These are phyloP conservation scores for Dasyornis broadbenti DNA, from an alignment of 2,113 vertebrate genomes.

Conservation along the genomic window DNA sequence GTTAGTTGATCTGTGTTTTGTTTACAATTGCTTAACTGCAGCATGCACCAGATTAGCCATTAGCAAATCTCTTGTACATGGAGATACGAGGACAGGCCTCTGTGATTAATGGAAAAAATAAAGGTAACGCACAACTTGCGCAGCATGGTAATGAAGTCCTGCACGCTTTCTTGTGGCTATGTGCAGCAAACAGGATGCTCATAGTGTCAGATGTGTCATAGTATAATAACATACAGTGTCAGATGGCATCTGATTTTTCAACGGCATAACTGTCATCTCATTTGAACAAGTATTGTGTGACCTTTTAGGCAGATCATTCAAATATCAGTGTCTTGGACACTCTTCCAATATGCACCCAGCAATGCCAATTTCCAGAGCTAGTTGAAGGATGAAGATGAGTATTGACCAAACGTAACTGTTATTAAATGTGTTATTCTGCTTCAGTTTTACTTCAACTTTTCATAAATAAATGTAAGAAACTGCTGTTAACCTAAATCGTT, in stretches of 20 bases:
- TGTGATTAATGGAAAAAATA: not conserved
- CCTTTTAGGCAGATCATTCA: slow-evolving; percentile 27
- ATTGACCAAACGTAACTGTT: not conserved
- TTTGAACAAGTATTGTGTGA: not conserved
- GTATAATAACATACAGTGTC: not conserved
- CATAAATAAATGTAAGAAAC: not conserved
- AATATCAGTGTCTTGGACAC: not conserved
- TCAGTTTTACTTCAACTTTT: not conserved
- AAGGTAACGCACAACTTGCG: not conserved
- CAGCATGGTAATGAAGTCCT: not conserved
- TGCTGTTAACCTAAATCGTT: not conserved
- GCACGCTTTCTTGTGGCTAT: not conserved
- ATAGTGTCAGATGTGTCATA: too few relatives aligned
- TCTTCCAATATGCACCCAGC: not conserved
- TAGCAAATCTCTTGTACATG: not conserved
- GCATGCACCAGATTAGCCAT: not conserved
- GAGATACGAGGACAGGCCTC: not conserved
- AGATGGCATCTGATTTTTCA: not conserved
- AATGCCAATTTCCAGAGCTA: not conserved
- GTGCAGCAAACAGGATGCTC: not conserved
- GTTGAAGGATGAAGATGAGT: not conserved
- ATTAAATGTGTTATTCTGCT: not conserved
- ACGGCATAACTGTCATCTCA: not conserved
- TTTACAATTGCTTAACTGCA: not conserved
- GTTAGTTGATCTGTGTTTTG: not conserved